Conservation (phyloP, 1,140 invertebrate species). For the Sminthurinus signatus region DNA sequence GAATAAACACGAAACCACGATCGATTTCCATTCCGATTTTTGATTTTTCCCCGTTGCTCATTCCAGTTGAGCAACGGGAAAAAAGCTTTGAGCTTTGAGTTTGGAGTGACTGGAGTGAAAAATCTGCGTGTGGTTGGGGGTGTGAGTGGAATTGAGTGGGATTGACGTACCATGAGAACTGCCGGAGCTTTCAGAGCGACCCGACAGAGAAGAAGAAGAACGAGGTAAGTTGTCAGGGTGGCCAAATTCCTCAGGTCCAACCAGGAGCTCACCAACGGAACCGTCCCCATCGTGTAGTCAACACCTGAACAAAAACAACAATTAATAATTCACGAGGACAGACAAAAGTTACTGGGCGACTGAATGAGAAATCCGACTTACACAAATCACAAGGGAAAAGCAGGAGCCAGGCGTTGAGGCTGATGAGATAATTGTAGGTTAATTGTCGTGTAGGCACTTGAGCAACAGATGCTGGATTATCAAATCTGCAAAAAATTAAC, state of each 20-base stretch:
- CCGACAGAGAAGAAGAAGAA: constrained; percentile 56
- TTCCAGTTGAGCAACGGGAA: background rate
- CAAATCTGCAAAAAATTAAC: constrained; percentile 64
- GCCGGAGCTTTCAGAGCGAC: no score
- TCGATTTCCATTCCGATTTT: background rate
- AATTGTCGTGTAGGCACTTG: constrained; percentile 71
- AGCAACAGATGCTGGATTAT: constrained; percentile 84
- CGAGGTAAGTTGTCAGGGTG: constrained; percentile 64
- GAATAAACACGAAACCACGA: constrained; percentile 6
- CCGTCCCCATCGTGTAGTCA: constrained; percentile 98
- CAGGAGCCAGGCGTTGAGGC: constrained; percentile 83
- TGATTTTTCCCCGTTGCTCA: background rate
- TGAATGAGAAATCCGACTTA: no score
- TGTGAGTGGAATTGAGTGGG: constrained; percentile 51
- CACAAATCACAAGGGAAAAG: constrained; percentile 82
- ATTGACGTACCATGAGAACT: constrained; percentile 59
- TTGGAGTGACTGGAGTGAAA: background rate
- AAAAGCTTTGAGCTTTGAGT: no score
- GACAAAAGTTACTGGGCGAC: no score
- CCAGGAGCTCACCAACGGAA: constrained; percentile 74
- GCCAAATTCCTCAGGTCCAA: constrained; percentile 76
- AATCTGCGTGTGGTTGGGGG: no score
- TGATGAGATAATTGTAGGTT: constrained; percentile 87
- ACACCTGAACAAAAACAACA: no score
- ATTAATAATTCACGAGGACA: no score